phyloP scores from a whole-genome alignment of 2,888 invertebrate genomes.

The Torymus tubicola region DNA sequence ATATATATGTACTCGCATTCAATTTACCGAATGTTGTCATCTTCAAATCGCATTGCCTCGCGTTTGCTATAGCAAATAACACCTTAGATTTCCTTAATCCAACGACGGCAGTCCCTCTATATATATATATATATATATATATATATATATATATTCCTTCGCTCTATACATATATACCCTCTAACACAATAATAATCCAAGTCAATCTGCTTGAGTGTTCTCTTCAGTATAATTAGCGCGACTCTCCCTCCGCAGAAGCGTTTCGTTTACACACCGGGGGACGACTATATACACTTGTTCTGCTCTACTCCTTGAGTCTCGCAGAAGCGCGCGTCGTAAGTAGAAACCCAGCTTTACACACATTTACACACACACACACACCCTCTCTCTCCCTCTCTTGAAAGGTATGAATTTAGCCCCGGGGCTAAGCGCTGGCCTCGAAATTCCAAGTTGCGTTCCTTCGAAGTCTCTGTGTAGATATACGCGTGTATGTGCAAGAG shows the following conservation, averaged over 20 bases:
- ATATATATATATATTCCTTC: no score
- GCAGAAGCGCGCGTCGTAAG: background rate
- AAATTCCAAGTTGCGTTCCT: constrained; percentile 48
- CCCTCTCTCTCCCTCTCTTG: background rate
- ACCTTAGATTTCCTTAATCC: no score
- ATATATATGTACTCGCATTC: no score
- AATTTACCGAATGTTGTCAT: no score
- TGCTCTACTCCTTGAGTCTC: no score
- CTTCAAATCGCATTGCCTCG: no score
- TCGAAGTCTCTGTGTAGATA: background rate
- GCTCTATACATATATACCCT: background rate
- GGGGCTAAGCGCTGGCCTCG: constrained; percentile 48
- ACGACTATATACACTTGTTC: no score
- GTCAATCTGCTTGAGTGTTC: constrained; percentile 14
- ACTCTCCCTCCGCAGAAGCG: background rate
- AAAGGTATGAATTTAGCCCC: constrained; percentile 51
- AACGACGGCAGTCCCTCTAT: no score
- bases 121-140: no score
- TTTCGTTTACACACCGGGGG: constrained; percentile 32
- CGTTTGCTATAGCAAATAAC: no score
- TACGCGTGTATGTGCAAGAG: background rate
- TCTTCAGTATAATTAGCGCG: constrained; percentile 7
- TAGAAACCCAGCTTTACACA: background rate
- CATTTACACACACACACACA: background rate
- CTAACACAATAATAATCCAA: constrained; percentile 36